A percentile compares a stretch with the other conserved stretches of the same genome.
Conservation (phyloP, 64 coral and sea anemone species). For the Trachythela sp. region DNA sequence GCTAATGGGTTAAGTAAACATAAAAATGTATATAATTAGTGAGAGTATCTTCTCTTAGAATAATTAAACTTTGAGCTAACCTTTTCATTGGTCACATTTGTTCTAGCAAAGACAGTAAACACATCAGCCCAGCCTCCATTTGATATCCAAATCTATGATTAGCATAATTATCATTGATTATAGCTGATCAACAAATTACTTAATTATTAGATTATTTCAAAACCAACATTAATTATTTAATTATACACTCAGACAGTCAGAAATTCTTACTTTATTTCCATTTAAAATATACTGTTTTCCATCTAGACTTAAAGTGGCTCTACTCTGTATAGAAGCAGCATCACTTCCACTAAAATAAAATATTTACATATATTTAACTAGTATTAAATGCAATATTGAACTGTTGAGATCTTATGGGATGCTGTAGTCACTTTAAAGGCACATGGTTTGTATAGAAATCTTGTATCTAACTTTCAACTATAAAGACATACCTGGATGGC, state of each 20-base stretch:
- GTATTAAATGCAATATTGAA: too few species aligned
- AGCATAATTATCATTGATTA: neutral
- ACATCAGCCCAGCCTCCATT: conserved; percentile 81
- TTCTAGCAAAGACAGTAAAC: conserved; percentile 74
- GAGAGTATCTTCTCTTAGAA: neutral
- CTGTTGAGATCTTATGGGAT: too few species aligned
- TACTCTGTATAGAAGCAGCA: conserved; percentile 71
- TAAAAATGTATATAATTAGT: too few species aligned
- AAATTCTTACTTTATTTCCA: conserved; percentile 71
- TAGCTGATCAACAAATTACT: neutral
- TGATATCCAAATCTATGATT: conserved; percentile 71
- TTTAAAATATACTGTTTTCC: conserved; percentile 71
- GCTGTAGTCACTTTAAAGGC: neutral
- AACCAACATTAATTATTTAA: too few species aligned
- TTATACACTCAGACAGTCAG: too few species aligned
- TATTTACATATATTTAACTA: neutral
- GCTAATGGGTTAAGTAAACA: too few species aligned
- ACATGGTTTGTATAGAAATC: too few species aligned
- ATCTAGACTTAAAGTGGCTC: conserved; percentile 64
- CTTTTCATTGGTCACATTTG: conserved; percentile 48
- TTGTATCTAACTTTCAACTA: too few species aligned
- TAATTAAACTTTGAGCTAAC: neutral
- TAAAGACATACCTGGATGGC: conserved; percentile 50
- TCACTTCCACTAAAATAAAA: conserved; percentile 62
- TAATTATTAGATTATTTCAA: too few species aligned